A percentile compares a stretch with the other conserved stretches of the same genome.
phyloP scores from a whole-genome alignment of 2,888 invertebrate species.

The Chloroclystis v-ata region DNA sequence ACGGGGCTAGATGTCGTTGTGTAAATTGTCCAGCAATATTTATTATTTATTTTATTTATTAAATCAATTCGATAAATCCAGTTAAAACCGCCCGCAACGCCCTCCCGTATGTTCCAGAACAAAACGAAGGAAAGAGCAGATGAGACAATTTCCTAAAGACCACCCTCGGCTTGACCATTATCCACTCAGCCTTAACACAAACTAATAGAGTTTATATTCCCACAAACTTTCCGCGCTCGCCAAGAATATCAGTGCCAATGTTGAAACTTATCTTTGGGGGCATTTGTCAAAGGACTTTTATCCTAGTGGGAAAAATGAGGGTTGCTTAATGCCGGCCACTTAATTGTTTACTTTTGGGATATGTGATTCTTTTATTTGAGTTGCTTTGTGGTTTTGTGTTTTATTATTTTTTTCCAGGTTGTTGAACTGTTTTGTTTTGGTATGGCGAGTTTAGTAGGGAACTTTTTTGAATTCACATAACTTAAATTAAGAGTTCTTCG shows the following conservation, averaged over 20 bases:
- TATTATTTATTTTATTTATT: neutral
- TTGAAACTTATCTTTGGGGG: conserved; percentile 26
- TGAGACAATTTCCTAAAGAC: conserved; percentile 31
- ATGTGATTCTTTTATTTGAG: conserved; percentile 15
- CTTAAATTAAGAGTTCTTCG: too few species aligned
- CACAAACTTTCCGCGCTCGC: conserved; percentile 8
- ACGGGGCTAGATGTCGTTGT: too few species aligned
- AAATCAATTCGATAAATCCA: neutral
- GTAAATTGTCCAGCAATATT: too few species aligned
- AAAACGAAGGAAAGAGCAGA: conserved; percentile 19
- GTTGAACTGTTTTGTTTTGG: neutral
- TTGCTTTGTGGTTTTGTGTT: conserved; percentile 5
- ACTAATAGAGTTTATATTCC: conserved; percentile 8
- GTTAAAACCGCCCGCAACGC: neutral
- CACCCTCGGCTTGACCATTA: conserved; percentile 23
- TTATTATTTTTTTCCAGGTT: neutral
- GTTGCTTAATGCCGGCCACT: conserved; percentile 18
- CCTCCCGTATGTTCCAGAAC: conserved; percentile 14
- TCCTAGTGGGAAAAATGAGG: conserved; percentile 15
- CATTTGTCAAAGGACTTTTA: conserved; percentile 23
- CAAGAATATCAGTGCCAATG: conserved; percentile 19
- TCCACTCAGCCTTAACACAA: conserved; percentile 18
- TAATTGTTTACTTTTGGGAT: conserved; percentile 19
- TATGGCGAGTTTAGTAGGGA: too few species aligned
- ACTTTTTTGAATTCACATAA: too few species aligned